These are phyloP conservation scores for Acanthaster planci DNA, from an alignment of 35 echinoderm and acorn worm species.

Conservation along the genomic window DNA sequence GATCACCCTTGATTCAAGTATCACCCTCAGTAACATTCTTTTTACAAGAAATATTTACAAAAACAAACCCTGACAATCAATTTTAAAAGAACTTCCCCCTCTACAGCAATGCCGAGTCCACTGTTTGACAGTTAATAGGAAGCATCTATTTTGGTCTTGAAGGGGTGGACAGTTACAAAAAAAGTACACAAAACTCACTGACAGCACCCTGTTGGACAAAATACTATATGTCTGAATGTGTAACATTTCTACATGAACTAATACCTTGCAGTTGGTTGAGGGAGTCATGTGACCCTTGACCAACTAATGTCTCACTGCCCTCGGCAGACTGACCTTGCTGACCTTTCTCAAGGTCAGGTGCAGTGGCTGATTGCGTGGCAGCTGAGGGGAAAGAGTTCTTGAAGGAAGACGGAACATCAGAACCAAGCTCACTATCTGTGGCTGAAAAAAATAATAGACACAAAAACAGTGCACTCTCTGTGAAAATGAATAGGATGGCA, in stretches of 20 bases:
- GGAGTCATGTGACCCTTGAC: not conserved
- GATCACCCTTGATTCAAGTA: too few relatives aligned
- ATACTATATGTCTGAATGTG: constrained; percentile 47
- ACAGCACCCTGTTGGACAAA: constrained; percentile 23
- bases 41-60: constrained; percentile 10
- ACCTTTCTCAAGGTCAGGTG: not conserved
- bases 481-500: too few relatives aligned
- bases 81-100: not conserved
- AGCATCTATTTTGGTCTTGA: not conserved
- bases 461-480: not conserved
- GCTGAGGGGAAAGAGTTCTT: not conserved
- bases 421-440: constrained; percentile 21
- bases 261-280: not conserved
- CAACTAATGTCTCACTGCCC: not conserved
- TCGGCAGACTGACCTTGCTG: not conserved
- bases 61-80: constrained; percentile 3
- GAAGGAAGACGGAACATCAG: not conserved
- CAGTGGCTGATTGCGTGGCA: not conserved
- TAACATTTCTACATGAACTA: constrained; percentile 41
- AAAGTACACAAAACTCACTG: not conserved
- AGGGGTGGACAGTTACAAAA: not conserved
- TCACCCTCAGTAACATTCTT: not conserved
- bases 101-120: not conserved
- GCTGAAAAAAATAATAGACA: not conserved
- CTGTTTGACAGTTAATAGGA: not conserved